These are phyloP conservation scores for Pseudeuparius sepicola DNA, from an alignment of 2,888 invertebrate species.

Conservation along the genomic window DNA sequence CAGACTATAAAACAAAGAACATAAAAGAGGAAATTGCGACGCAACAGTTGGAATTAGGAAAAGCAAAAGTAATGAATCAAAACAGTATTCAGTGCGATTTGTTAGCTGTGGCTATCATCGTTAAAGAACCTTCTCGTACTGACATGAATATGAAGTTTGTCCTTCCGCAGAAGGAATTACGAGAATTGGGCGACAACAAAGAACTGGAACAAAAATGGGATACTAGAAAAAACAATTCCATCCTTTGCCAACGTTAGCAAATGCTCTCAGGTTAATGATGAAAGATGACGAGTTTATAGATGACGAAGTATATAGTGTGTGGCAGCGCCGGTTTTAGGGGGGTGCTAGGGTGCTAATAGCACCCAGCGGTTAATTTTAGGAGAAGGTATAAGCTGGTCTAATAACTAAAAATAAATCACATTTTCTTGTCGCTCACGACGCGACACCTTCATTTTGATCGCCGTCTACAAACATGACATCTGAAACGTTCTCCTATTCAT, in stretches of 20 bases:
- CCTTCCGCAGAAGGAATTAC: conserved; percentile 62
- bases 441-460: too few relatives aligned
- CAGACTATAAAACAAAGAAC: conserved; percentile 63
- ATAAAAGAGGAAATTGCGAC: conserved; percentile 73
- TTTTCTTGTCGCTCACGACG: too few relatives aligned
- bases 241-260: conserved; percentile 77
- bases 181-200: conserved; percentile 57
- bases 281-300: conserved; percentile 42
- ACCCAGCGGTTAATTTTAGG: too few relatives aligned
- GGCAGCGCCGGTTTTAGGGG: too few relatives aligned
- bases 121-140: conserved; percentile 80
- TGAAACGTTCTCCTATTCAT: too few relatives aligned
- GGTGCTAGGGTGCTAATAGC: too few relatives aligned
- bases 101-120: conserved; percentile 81
- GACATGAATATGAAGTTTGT: conserved; percentile 63
- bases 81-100: conserved; percentile 91
- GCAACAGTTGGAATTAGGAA: conserved; percentile 68
- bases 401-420: too few relatives aligned
- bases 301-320: too few relatives aligned
- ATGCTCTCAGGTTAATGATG: conserved; percentile 70
- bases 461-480: too few relatives aligned
- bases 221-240: conserved; percentile 80
- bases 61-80: conserved; percentile 79
- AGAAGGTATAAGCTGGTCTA: too few relatives aligned
- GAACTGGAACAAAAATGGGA: conserved; percentile 69